Base-by-base conservation (phyloP, 2,797 vertebrate genomes). In the Melanotaenia maccullochi region DNA sequence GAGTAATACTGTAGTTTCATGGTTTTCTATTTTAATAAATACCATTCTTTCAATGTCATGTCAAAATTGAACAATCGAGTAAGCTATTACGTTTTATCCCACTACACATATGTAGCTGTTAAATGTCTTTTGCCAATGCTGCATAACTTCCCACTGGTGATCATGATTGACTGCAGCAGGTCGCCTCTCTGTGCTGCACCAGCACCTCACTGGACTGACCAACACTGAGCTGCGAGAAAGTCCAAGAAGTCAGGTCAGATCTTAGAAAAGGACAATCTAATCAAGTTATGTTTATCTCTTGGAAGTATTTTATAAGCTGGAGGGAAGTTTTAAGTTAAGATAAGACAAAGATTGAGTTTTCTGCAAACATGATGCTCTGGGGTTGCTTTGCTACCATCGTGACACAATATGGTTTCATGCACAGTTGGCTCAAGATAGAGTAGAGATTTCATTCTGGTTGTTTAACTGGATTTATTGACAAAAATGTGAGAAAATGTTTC, bases 11-110 rank as follows among this genome's bases (percentile, higher is more conserved):
- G 35, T 51, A 49, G 36, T 61, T 79, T 5, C 24, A 51, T 18
- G 8, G 32, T 60, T 70, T 84, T 84, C 58, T 60, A 18, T 25
- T 22, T 60, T 3, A 12, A 55, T 20, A 52, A 36, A 68, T 70
- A 1, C 16, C 18, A 54, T 71, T 58, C 11, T 61, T 57, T 44
- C 20, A 18, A 80, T 42, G 51, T 73, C 30, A 56, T 38, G 7
- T 25, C 42, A 18, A 44, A 44, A 44, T 5, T 44, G 9, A 44
- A 40, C 13, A 44, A 20, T 44, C 16, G 42, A 44, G 42, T 20
- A 44, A 20, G 42, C 1, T 18, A 44, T 6, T 16, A 44, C 5
- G 7, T 18, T 44, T 18, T 18, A 20, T 20, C 42, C 42, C 14
- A 20, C 42, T 1, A 44, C 42, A 44, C 42, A 44, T 44, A 44